These are phyloP conservation scores for Delphinapterus leucas DNA, from an alignment of 2,113 vertebrate species.

Conservation along the genomic window DNA sequence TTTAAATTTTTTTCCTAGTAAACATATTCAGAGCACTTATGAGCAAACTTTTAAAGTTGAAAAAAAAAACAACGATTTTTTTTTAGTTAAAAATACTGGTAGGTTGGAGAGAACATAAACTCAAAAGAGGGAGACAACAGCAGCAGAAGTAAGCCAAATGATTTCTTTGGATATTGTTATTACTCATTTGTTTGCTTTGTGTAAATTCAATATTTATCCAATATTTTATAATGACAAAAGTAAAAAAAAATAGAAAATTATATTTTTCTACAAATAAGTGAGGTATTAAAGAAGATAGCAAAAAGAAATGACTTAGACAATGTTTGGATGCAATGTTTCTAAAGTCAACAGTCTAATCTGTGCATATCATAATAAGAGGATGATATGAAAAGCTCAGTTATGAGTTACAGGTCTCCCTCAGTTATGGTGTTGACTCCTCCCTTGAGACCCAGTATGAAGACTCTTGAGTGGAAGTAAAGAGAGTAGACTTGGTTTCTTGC, in stretches of 20 bases:
- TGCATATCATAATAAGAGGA: too few relatives aligned
- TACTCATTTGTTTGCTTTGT: neutral
- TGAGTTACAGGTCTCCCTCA: neutral
- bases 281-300: neutral
- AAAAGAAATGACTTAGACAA: neutral
- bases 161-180: neutral
- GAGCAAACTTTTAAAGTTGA: conserved; percentile 47
- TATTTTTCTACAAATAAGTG: neutral
- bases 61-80: neutral
- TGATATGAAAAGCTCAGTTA: fast-evolving
- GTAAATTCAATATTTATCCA: neutral
- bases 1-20: conserved; percentile 48
- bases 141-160: neutral
- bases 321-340: neutral
- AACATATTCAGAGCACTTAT: conserved; percentile 62
- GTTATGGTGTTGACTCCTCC: neutral
- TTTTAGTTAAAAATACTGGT: neutral
- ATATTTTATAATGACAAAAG: neutral
- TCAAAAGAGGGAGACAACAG: neutral
- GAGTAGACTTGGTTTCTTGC: neutral
- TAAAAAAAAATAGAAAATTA: neutral
- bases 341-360: neutral
- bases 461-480: neutral
- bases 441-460: neutral
- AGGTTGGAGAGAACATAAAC: neutral